A percentile compares a stretch with the other conserved stretches of the same genome.
phyloP scores from a whole-genome alignment of 1,140 invertebrate genomes.

The Cyrtorhinus lividipennis region DNA sequence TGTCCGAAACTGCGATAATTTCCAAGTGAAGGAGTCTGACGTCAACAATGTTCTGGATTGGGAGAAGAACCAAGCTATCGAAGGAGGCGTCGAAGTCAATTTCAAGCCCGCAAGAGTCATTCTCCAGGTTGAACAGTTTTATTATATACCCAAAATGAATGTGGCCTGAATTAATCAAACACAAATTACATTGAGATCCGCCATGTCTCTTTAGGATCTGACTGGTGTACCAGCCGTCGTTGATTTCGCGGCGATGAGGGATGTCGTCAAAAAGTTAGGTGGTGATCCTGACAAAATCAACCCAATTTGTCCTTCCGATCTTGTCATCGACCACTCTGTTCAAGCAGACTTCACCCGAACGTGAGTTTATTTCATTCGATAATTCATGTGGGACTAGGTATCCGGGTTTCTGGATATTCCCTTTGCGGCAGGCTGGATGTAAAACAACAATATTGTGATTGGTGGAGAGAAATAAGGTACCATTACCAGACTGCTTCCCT shows the following conservation, averaged over 20 bases:
- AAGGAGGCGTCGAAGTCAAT: conserved; percentile 74
- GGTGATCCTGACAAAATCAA: conserved; percentile 90
- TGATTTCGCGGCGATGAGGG: conserved; percentile 97
- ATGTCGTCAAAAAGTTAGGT: conserved; percentile 74
- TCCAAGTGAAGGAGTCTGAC: conserved; percentile 72
- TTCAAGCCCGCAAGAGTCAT: conserved; percentile 94
- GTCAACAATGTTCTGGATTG: conserved; percentile 86
- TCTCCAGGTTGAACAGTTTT: no score
- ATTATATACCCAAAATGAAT: no score
- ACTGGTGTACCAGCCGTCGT: conserved; percentile 76
- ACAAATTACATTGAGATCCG: no score
- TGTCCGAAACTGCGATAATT: conserved; percentile 90
- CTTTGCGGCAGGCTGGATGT: no score
- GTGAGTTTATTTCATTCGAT: conserved; percentile 39
- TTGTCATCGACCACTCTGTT: conserved; percentile 97
- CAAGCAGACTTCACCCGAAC: conserved; percentile 87
- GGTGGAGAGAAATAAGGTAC: no score
- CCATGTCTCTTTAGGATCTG: conserved; percentile 58
- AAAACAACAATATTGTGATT: no score
- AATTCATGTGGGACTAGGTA: conserved; percentile 7
- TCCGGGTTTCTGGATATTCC: no score
- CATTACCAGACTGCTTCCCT: no score
- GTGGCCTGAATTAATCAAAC: no score
- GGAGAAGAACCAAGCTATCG: conserved; percentile 54
- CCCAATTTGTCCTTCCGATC: conserved; percentile 90